Conservation (phyloP, 2,888 invertebrate genomes). For the Pardosa pseudoannulata region DNA sequence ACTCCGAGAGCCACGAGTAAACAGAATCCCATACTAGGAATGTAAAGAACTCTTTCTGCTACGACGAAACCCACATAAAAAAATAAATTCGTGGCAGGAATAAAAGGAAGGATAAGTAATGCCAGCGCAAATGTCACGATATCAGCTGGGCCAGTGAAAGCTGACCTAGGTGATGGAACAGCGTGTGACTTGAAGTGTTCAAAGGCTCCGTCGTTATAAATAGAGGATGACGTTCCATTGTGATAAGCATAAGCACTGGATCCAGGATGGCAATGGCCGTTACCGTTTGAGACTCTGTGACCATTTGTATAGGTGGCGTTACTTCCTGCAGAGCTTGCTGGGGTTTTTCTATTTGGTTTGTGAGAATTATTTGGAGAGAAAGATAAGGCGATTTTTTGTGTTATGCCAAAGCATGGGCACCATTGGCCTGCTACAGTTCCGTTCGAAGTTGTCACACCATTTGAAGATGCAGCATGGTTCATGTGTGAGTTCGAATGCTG, state of each 20-base stretch:
- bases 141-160: slow-evolving; percentile 79
- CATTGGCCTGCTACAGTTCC: slow-evolving; percentile 5
- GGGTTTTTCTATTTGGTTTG: slow-evolving; percentile 24
- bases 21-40: slow-evolving; percentile 97
- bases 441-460: neutral
- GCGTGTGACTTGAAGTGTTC: neutral
- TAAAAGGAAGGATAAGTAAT: slow-evolving; percentile 92
- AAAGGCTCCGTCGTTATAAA: neutral
- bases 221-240: neutral
- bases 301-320: slow-evolving; percentile 27
- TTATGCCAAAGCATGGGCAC: slow-evolving; percentile 48
- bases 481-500: neutral
- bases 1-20: slow-evolving; percentile 87
- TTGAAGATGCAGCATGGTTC: neutral
- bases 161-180: slow-evolving; percentile 22
- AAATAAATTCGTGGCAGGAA: slow-evolving; percentile 96
- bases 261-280: slow-evolving; percentile 27
- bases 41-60: slow-evolving; percentile 95
- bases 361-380: slow-evolving; percentile 18
- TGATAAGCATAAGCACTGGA: neutral
- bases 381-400: slow-evolving; percentile 25
- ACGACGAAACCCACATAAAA: slow-evolving; percentile 99
- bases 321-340: neutral
- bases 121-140: slow-evolving; percentile 80
- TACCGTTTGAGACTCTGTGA: slow-evolving; percentile 32